Base-by-base conservation (phyloP, 2,113 vertebrate species). In the Suricata suricatta region DNA sequence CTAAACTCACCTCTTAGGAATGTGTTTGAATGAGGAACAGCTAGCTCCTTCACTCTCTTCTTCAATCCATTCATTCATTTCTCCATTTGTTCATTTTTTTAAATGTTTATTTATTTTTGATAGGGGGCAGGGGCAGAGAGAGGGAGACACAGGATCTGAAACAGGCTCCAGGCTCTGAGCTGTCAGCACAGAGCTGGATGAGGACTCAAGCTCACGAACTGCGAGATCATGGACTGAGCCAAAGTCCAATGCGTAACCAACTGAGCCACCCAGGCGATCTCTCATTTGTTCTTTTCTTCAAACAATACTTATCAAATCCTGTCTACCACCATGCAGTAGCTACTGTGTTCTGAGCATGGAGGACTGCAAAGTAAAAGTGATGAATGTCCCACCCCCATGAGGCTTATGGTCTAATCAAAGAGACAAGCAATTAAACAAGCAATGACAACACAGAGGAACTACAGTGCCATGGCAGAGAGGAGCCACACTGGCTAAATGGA, bases 1-100 rank as follows among this genome's bases (percentile, higher is more conserved):
- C 57, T 80, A 91, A 68, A 90, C 35, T 87, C 35, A 41, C 44
- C 66, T 85, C 76, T 69, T 60, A 66, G 47, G 81, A 71, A 91
- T 23, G 31, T 21, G 80, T 92, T 31, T 13, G 60, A 90, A 47
- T 74, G 72, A 94, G 3, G 10, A 71, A 38, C 1, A 52, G 54
- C 13, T 71, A 52, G 63, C 13, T 71, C 33, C 12, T 57, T 84
- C 27, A 44, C 54, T 66, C 12, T 23, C 52, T 95, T 63, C 38
- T 52, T 85, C 69, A 21, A 90, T 54, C 68, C 25, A 60, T 21
- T 47, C 44, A 83, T 68, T 69, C 25, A 54, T 69, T 94, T 92
- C 54, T 93, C 44, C 17, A 17, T 72, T 66, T 72, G 85, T 85
- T n/a, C n/a, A 92, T 93, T 60, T 71, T 60, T 60, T 60, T 60